These are phyloP conservation scores for Odontamblyopus lacepedii DNA, from an alignment of 2,797 vertebrate genomes.

Conservation along the genomic window DNA sequence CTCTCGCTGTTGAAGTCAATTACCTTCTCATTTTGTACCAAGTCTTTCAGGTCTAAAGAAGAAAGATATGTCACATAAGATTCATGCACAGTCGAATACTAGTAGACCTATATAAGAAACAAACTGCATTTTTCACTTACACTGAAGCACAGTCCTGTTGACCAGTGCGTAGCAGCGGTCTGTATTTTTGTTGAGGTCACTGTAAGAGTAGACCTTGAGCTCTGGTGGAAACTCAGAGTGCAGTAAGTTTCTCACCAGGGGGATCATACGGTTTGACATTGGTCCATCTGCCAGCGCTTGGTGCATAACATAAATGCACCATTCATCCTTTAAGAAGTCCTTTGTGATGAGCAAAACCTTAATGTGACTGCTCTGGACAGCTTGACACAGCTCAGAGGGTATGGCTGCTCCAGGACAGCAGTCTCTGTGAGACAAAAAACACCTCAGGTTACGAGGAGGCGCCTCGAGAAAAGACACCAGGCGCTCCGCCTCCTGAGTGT, in stretches of 20 bases:
- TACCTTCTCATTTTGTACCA: slow-evolving; percentile 33
- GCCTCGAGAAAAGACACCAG: slow-evolving; percentile 84
- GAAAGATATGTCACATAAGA: slow-evolving; percentile 18
- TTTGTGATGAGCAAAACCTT: slow-evolving; percentile 85
- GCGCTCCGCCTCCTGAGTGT: slow-evolving; percentile 67
- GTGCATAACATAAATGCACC: slow-evolving; percentile 91
- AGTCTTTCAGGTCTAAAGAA: slow-evolving; percentile 59
- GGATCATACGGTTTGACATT: slow-evolving; percentile 81
- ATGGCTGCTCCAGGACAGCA: slow-evolving; percentile 72
- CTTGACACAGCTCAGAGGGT: slow-evolving; percentile 80
- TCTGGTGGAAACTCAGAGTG: slow-evolving; percentile 80
- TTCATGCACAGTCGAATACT: neutral
- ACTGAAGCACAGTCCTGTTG: slow-evolving; percentile 71
- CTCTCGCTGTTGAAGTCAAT: neutral
- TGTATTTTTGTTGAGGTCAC: slow-evolving; percentile 66
- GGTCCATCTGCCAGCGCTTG: slow-evolving; percentile 83
- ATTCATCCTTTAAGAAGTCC: slow-evolving; percentile 81
- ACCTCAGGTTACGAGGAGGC: slow-evolving; percentile 74
- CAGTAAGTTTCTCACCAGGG: slow-evolving; percentile 74
- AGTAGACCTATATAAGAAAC: too few relatives aligned
- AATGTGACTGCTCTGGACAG: slow-evolving; percentile 82
- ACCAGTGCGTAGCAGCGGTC: slow-evolving; percentile 75
- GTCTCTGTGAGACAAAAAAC: slow-evolving; percentile 85
- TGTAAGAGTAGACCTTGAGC: slow-evolving; percentile 80
- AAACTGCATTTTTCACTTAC: slow-evolving; percentile 76